phyloP scores from a whole-genome alignment of 2,113 vertebrate genomes.

The Mus spicilegus region DNA sequence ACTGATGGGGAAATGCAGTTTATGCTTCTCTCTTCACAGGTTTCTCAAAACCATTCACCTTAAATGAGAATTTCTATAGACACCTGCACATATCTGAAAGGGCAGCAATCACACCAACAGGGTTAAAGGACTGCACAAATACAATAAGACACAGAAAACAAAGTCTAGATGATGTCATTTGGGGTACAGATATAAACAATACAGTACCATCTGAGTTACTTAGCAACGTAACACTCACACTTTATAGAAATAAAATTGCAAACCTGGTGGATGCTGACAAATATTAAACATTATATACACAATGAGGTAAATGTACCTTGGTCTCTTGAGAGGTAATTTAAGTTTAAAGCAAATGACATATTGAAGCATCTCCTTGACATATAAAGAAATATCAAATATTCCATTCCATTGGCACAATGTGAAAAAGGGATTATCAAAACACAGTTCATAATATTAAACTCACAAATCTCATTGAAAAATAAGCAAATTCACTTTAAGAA shows the following conservation, averaged over 20 bases:
- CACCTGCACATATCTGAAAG: conserved; percentile 84
- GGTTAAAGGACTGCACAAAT: conserved; percentile 83
- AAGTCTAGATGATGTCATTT: conserved; percentile 76
- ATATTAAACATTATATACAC: conserved; percentile 88
- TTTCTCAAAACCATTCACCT: conserved; percentile 80
- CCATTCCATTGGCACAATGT: conserved; percentile 82
- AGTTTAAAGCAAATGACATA: conserved; percentile 88
- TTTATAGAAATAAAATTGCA: conserved; percentile 85
- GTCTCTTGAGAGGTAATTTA: conserved; percentile 90
- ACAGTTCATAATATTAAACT: conserved; percentile 80
- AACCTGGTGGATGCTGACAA: conserved; percentile 87
- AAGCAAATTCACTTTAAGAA: conserved; percentile 72
- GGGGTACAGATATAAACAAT: conserved; percentile 84
- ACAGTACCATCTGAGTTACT: conserved; percentile 87
- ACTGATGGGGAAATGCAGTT: conserved; percentile 82
- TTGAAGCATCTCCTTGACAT: conserved; percentile 82
- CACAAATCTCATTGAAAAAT: conserved; percentile 78
- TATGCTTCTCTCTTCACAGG: conserved; percentile 82
- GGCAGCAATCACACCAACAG: conserved; percentile 82
- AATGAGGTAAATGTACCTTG: conserved; percentile 92
- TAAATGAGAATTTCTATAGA: conserved; percentile 83
- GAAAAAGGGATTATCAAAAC: conserved; percentile 83
- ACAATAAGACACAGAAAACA: conserved; percentile 84
- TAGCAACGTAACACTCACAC: conserved; percentile 81
- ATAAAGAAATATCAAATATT: conserved; percentile 82